Evolutionary conservation across 2,888 invertebrate genomes (phyloP), one percentile per base, ranked within the genome.

Genomic region (Mythimna albipuncta): DNA sequence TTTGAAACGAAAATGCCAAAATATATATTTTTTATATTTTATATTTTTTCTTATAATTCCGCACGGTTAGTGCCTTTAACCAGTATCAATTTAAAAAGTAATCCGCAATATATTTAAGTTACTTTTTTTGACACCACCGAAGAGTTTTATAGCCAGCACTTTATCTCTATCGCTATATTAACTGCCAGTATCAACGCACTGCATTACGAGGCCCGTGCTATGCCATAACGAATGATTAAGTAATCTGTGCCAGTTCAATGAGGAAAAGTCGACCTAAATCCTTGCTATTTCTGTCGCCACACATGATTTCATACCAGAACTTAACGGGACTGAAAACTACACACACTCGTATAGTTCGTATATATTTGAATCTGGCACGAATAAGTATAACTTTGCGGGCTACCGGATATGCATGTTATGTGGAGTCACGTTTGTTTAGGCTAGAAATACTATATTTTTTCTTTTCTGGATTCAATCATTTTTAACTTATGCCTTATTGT

Each of bases 211-310:
- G 47, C 11, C 38, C 16, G 21, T 47, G 44, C 16, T 32, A 35
- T 35, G 61, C 44, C 65, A 57, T 72, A 71, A 65, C 57, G 32
- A 71, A 50, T 50, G 64, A 77, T 69, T 81, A 69, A 57, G 38
- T 78, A 78, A 72, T 68, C 38, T 57, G 63, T 57, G 66, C n/a
- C 63, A 64, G 47, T 79, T 59, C 13, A 67, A 83, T 41, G 75
- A 67, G 75, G 83, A 80, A 83, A 83, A 75, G 11, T 80, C 32
- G 84, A 80, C 81, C 81, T 75, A 80, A 64, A 75, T 80, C 16
- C 41, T 58, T 58, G 64, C 69, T 80, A 80, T 83, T 80, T 80
- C 44, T 64, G 66, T 69, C 63, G 63, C 54, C 52, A 55, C 64
- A 59, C 41, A 72, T 75, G 67, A 65, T 72, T 57, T 57, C 38